Conservation (phyloP, 2,113 vertebrate genomes). For the Vombatus ursinus region DNA sequence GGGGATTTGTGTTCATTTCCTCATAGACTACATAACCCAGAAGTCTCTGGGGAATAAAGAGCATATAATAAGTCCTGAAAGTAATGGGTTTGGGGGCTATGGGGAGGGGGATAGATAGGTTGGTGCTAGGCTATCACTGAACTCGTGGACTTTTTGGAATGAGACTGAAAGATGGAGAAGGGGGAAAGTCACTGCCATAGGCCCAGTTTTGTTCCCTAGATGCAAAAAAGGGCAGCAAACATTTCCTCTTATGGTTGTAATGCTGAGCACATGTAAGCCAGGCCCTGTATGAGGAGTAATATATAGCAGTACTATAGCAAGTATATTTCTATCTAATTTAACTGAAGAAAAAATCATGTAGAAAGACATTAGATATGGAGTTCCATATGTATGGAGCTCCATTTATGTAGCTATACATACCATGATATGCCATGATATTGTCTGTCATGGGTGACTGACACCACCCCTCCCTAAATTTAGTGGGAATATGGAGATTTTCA, state of each 20-base stretch:
- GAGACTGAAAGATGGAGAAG: not conserved
- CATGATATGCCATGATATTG: not conserved
- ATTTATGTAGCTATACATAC: not conserved
- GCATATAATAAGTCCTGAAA: not conserved
- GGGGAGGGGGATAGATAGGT: not conserved
- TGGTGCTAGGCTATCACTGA: not conserved
- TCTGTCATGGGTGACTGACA: not conserved
- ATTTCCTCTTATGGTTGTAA: not conserved
- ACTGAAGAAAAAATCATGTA: not conserved
- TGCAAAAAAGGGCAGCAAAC: not conserved
- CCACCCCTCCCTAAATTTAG: not conserved
- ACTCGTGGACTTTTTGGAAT: not conserved
- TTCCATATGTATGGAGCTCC: not conserved
- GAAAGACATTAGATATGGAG: not conserved
- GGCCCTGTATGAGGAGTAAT: not conserved
- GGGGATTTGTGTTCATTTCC: not conserved
- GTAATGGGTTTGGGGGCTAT: not conserved
- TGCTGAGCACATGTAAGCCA: not conserved
- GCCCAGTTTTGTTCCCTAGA: not conserved
- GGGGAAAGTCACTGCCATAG: not conserved
- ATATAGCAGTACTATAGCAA: not conserved
- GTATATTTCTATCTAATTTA: not conserved
- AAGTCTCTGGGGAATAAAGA: not conserved
- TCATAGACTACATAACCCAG: not conserved
- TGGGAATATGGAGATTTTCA: not conserved